phyloP scores from a whole-genome alignment of 2,888 invertebrate genomes.

The Synergus laeviventris region DNA sequence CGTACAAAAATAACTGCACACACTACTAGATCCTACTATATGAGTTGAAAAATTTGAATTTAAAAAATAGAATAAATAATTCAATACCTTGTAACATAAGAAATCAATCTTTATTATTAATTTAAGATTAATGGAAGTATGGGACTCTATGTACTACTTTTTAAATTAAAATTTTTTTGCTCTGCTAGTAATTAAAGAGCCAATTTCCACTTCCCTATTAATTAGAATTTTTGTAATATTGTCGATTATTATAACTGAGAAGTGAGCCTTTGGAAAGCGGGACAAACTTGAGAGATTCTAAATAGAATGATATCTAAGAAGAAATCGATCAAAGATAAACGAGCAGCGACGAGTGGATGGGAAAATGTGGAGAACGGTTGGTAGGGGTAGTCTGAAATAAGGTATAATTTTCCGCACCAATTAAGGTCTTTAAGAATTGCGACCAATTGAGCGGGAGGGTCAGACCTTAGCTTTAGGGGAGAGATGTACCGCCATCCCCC shows the following conservation, averaged over 20 bases:
- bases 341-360: conserved; percentile 39
- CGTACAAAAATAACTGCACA: no score
- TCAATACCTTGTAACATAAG: no score
- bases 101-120: no score
- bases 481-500: conserved; percentile 69
- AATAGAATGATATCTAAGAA: conserved; percentile 24
- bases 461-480: conserved; percentile 72
- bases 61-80: no score
- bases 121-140: no score
- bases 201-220: not conserved
- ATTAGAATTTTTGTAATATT: not conserved
- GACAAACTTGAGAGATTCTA: not conserved
- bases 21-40: no score
- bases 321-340: conserved; percentile 40
- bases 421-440: conserved; percentile 77
- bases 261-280: not conserved
- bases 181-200: no score
- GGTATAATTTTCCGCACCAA: conserved; percentile 76
- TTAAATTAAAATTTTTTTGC: no score
- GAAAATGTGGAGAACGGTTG: conserved; percentile 42
- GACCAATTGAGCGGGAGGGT: conserved; percentile 76
- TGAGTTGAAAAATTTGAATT: no score
- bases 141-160: no score
- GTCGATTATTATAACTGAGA: not conserved
- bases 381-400: conserved; percentile 64